These are phyloP conservation scores for Epinephelus malabaricus DNA, from an alignment of 2,797 vertebrate genomes.

Conservation along the genomic window DNA sequence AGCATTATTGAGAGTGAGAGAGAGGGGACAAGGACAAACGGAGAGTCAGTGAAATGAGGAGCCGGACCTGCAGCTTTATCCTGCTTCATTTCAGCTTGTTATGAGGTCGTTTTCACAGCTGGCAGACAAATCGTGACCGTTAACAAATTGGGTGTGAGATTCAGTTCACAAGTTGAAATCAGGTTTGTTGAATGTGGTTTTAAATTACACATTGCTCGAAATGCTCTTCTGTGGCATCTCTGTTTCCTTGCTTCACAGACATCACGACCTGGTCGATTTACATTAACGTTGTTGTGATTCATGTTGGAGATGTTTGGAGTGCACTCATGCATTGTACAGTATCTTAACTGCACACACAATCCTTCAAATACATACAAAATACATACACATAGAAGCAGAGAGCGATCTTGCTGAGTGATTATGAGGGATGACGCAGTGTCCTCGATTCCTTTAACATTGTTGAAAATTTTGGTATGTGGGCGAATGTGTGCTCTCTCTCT, in stretches of 20 bases:
- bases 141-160: conserved; percentile 16
- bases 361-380: conserved; percentile 34
- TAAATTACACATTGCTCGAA: conserved; percentile 23
- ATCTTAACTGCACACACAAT: conserved; percentile 11
- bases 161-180: conserved; percentile 26
- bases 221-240: conserved; percentile 16
- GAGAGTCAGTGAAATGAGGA: conserved; percentile 54
- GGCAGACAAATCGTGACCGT: conserved; percentile 31
- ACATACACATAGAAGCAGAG: conserved; percentile 51
- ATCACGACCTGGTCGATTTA: conserved; percentile 25
- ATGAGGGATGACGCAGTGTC: conserved; percentile 79
- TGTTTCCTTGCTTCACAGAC: conserved; percentile 14
- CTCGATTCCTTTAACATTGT: conserved; percentile 78
- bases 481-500: conserved; percentile 60
- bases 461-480: conserved; percentile 74
- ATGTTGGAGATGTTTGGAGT: conserved; percentile 19
- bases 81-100: conserved; percentile 28
- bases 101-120: conserved; percentile 33
- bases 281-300: conserved; percentile 23
- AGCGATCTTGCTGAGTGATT: conserved; percentile 66
- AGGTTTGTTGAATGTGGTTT: conserved; percentile 28
- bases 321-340: conserved; percentile 20
- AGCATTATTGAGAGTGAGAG: conserved; percentile 73
- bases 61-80: conserved; percentile 42
- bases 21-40: conserved; percentile 73